Evolutionary conservation across 2,113 vertebrate species (phyloP).

Genomic region (Nannospalax galili): DNA sequence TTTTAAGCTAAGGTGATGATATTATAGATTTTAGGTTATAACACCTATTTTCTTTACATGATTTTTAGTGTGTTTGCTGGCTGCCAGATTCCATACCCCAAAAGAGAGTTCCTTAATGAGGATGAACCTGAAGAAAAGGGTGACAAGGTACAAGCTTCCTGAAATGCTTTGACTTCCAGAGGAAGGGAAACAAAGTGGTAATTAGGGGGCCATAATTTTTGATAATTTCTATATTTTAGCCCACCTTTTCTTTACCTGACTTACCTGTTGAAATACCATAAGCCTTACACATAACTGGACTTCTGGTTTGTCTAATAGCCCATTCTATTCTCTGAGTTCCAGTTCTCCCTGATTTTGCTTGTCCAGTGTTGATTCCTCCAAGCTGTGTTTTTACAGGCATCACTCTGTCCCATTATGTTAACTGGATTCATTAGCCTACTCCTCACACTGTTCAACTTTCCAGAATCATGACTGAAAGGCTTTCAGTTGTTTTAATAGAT

Average conservation of each 20-base stretch:
- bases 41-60: constrained; percentile 48
- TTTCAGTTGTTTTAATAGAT: not conserved
- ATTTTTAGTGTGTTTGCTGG: constrained; percentile 96
- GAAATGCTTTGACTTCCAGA: not conserved
- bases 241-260: not conserved
- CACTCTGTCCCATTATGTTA: not conserved
- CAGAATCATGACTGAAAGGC: not conserved
- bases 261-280: too few relatives aligned
- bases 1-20: constrained; percentile 52
- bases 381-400: not conserved
- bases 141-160: constrained; percentile 91
- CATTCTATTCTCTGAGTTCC: not conserved
- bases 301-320: not conserved
- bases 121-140: constrained; percentile 98
- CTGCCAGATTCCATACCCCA: constrained; percentile 99
- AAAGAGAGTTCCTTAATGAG: constrained; percentile 98
- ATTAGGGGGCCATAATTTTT: not conserved
- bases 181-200: not conserved
- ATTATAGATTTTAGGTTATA: constrained; percentile 15
- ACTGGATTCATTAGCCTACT: not conserved
- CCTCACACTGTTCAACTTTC: not conserved
- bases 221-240: not conserved
- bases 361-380: not conserved
- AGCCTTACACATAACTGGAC: not conserved
- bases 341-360: not conserved